These are phyloP conservation scores for Drosophila rufa DNA, from an alignment of 1,140 invertebrate species.

Conservation along the genomic window DNA sequence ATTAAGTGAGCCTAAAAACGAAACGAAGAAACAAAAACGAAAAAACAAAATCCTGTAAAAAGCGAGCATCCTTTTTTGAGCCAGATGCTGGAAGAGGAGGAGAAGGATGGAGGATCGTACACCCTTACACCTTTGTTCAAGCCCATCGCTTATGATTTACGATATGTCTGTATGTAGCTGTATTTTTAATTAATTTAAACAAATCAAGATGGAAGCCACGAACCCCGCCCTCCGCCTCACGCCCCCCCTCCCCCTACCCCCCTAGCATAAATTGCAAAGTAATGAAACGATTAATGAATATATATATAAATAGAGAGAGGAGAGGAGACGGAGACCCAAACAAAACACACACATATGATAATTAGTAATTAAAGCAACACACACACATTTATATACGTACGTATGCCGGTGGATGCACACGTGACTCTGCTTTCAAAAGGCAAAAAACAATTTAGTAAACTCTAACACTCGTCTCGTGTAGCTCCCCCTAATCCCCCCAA, in stretches of 20 bases:
- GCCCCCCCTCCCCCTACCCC: conserved; percentile 5
- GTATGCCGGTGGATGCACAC: background rate
- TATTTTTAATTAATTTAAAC: conserved; percentile 54
- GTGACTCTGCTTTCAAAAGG: conserved; percentile 56
- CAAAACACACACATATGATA: conserved; percentile 50
- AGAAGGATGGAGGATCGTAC: background rate
- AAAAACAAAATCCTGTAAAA: conserved; percentile 9
- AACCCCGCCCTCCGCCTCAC: no score
- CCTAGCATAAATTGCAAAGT: conserved; percentile 50
- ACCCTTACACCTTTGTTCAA: background rate
- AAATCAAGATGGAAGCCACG: conserved; percentile 16
- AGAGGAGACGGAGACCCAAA: conserved; percentile 1
- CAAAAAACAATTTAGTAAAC: conserved; percentile 25
- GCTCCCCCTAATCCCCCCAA: conserved; percentile 1
- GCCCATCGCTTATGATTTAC: conserved; percentile 19
- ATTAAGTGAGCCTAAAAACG: conserved; percentile 61
- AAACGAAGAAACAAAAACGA: conserved; percentile 25
- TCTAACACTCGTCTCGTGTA: conserved; percentile 14
- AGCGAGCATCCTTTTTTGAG: conserved; percentile 2
- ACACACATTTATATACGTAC: conserved; percentile 26
- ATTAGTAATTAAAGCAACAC: conserved; percentile 48
- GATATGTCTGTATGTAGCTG: conserved; percentile 64
- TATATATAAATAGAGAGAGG: conserved; percentile 18
- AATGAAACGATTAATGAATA: conserved; percentile 34
- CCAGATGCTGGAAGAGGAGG: no score